Percentiles rank a stretch among this genome's conserved stretches.
Evolutionary conservation across 2,888 invertebrate species (phyloP).

Genomic region (Pinctada fucata): DNA sequence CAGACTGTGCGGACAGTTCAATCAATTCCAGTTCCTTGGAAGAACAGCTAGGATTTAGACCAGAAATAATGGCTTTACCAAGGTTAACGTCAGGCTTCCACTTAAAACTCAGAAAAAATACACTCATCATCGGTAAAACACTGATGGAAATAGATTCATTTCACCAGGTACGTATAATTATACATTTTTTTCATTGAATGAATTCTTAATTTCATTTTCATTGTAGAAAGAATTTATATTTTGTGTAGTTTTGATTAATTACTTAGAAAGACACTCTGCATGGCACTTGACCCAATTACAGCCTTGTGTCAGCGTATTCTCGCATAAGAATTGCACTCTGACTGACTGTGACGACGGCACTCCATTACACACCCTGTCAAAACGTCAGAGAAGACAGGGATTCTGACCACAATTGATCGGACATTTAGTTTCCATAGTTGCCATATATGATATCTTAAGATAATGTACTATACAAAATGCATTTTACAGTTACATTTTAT

Average conservation of each 20-base stretch:
- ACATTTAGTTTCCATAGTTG: no score
- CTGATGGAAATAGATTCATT: constrained; percentile 69
- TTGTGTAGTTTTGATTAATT: not conserved
- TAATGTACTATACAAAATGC: no score
- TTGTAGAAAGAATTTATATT: not conserved
- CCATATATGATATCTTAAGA: no score
- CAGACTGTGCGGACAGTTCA: constrained; percentile 19
- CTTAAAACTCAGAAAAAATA: constrained; percentile 62
- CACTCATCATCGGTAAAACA: constrained; percentile 61
- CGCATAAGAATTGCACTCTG: no score
- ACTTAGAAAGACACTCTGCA: not conserved
- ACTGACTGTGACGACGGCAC: no score
- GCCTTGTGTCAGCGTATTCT: not conserved
- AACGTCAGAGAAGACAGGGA: no score
- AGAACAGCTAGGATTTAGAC: constrained; percentile 39
- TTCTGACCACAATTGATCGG: no score
- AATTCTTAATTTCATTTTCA: not conserved
- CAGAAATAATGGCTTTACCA: constrained; percentile 61
- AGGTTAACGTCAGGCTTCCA: constrained; percentile 69
- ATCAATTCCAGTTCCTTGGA: constrained; percentile 28
- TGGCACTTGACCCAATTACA: not conserved
- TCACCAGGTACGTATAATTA: constrained; percentile 61
- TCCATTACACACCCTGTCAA: no score
- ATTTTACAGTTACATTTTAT: no score
- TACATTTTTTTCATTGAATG: not conserved